These are phyloP conservation scores for Ypsolopha scabrella DNA, from an alignment of 2,888 invertebrate genomes.

Conservation along the genomic window DNA sequence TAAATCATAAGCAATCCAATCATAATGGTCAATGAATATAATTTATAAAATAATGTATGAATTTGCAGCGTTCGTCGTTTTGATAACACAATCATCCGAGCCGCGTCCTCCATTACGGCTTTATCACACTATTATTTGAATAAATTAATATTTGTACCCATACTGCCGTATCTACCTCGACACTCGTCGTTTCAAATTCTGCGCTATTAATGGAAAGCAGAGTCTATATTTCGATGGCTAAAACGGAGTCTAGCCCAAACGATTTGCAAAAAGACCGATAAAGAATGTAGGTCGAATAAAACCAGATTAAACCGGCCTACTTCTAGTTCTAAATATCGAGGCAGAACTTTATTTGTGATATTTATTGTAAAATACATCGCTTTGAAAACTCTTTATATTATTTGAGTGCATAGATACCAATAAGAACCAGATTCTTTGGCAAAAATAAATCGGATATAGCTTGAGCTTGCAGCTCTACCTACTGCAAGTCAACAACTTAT, in stretches of 20 bases:
- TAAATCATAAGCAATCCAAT: not conserved
- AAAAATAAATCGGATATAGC: too few species aligned
- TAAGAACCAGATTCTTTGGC: too few species aligned
- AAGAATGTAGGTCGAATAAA: conserved; percentile 45
- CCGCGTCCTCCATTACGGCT: conserved; percentile 44
- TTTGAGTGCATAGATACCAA: too few species aligned
- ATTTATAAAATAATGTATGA: conserved; percentile 13
- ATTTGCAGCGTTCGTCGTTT: conserved; percentile 1
- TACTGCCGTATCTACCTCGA: conserved; percentile 16
- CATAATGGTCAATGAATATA: not conserved
- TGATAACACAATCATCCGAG: conserved; percentile 26
- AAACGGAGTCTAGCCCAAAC: conserved; percentile 18
- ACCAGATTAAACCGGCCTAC: conserved; percentile 30
- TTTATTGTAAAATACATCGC: not conserved
- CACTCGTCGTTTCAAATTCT: conserved; percentile 6
- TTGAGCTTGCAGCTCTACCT: too few species aligned
- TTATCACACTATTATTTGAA: conserved; percentile 53
- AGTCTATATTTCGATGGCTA: conserved; percentile 10
- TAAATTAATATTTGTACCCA: conserved; percentile 26
- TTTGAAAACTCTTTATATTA: too few species aligned
- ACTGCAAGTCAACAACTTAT: too few species aligned
- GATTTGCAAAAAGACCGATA: conserved; percentile 58
- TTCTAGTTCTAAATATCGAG: conserved; percentile 18
- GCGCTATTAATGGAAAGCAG: conserved; percentile 6
- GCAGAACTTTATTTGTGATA: conserved; percentile 10